Evolutionary conservation across 2,888 invertebrate genomes (phyloP), one percentile per base, ranked within the genome.

Genomic region (Tachina fera): DNA sequence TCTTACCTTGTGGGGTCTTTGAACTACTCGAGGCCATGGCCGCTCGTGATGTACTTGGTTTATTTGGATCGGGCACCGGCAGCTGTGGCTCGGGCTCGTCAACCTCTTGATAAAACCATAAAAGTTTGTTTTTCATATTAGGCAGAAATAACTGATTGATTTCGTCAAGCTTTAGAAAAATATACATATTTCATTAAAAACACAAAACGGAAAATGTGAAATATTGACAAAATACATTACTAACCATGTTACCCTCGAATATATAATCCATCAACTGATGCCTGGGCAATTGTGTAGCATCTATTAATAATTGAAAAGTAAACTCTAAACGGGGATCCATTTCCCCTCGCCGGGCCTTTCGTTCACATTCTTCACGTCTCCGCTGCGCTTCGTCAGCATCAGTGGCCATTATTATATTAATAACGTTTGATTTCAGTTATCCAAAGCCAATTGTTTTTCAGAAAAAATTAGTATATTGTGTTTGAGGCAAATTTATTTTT

Each of bases 321-420:
- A 97, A 97, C 93, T 97, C 97, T 94, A 97, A 93, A 86, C 97
- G 94, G 90, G 97, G 97, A 93, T 97, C 97, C 96, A 97, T 97
- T 92, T 97, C 97, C 93, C 97, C 97, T 81, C 97, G 94, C 79
- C 97, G 94, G 14, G 97, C 97, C 91, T 97, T 97, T 89, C 97
- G 95, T 94, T 97, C 97, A 95, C 97, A 97, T 97, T 97, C 97
- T 95, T 97, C 97, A 85, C 97, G 94, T 85, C 97, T 94, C 88
- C 95, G 94, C 96, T 96, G 92, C 88, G 92, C 91, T 90, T 93
- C 93, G 83, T 92, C 92, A 87, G 91, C 91, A 88, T 92, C 92
- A 84, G 89, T 88, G 16, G 89, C 86, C 89, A 90, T 90, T 77
- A 51, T 72, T 84, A 45, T 75, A 22, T 49, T 31, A 47, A n/a